Evolutionary conservation across 1,140 invertebrate genomes (phyloP), one percentile per base, ranked within the genome.

Genomic region (Drosophila pachea): DNA sequence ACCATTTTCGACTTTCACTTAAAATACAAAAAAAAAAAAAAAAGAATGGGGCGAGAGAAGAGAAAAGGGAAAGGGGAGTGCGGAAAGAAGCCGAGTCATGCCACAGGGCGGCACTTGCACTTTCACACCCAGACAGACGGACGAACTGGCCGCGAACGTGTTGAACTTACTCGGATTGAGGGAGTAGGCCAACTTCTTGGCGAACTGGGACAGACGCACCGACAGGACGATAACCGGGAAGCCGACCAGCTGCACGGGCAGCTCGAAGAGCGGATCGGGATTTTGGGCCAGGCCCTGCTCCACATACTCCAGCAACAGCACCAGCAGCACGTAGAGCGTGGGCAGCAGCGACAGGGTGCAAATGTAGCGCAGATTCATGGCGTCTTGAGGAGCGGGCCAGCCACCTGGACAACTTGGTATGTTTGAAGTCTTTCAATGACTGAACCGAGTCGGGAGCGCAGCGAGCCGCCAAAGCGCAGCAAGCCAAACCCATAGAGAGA

Each of bases 161-260:
- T 6, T 7, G 22, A 42, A 93, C 93, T 94, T 93, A 96, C 95
- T 92, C 90, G 95, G 95, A 91, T 91, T 95, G 38, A 96, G 89
- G 9, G 95, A 94, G 86, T 96, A 96, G 9, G 94, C 93, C 43
- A 96, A 89, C 89, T 96, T 95, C 90, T 95, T 95, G 52, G 95
- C 92, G 76, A 96, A 96, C 89, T 95, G 95, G 1, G 94, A 93
- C 43, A 96, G 89, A 81, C 94, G 91, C n/a, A 96, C 95, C 3
- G 94, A 94, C 29, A 95, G 84, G 52, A 95, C 94, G 73, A 96
- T 95, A 38, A 96, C 92, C 0, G 95, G 95, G 79, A 96, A 96
- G 47, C 95, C 95, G 7, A 96, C 90, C 38, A 96, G 89, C 86
- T 96, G 94, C 8, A 96, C 94, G 1, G 95, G 95, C 42, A 96